Percentiles rank a stretch among this genome's conserved stretches.
phyloP scores from a whole-genome alignment of 2,888 invertebrate species.

The Junonia oenone region DNA sequence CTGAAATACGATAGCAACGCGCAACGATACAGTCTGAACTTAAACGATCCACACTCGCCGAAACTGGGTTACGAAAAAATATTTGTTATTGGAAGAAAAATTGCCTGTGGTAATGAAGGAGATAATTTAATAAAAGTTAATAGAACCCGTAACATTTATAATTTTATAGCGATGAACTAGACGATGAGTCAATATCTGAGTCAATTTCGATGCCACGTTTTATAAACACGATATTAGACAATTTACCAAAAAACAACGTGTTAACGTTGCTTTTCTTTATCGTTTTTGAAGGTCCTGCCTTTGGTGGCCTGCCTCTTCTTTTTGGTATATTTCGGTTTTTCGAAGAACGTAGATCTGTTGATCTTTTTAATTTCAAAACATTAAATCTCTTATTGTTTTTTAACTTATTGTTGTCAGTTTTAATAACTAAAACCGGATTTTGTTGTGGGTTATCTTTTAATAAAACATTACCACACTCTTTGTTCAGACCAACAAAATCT shows the following conservation, averaged over 20 bases:
- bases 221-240: constrained; percentile 10
- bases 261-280: constrained; percentile 8
- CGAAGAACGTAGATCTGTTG: background rate
- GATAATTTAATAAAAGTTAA: background rate
- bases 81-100: background rate
- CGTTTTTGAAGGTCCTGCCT: constrained; percentile 17
- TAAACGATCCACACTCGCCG: constrained; percentile 28
- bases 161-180: background rate
- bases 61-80: constrained; percentile 19
- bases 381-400: background rate
- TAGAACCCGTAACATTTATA: background rate
- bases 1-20: constrained; percentile 48
- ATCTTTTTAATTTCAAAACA: background rate
- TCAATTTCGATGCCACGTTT: constrained; percentile 6
- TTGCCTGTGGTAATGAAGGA: background rate
- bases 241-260: constrained; percentile 17
- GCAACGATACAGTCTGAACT: constrained; percentile 39
- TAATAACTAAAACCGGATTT: background rate
- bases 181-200: constrained; percentile 3
- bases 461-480: background rate
- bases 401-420: background rate
- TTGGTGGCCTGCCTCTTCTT: constrained; percentile 13
- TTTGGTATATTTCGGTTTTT: constrained; percentile 2
- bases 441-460: background rate
- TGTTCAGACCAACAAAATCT: constrained; percentile 15